phyloP scores from a whole-genome alignment of 2,888 invertebrate species.

The Sesia apiformis region DNA sequence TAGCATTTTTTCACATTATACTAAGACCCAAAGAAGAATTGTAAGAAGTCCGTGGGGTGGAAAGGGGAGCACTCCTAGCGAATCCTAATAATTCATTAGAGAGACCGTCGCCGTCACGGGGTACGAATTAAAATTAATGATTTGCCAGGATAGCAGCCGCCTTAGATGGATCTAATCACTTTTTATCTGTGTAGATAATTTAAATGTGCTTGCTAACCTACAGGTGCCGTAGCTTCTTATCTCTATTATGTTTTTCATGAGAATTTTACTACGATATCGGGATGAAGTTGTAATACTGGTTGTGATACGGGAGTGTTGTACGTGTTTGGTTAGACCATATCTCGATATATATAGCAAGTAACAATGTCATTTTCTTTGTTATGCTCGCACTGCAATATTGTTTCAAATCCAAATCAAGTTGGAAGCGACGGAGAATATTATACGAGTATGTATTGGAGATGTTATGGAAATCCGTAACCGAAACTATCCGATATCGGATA shows the following conservation, averaged over 20 bases:
- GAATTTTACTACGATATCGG: no score
- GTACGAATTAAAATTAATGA: conserved; percentile 74
- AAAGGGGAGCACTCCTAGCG: conserved; percentile 48
- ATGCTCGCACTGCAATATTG: no score
- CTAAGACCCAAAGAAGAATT: conserved; percentile 66
- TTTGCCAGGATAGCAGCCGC: conserved; percentile 59
- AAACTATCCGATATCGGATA: no score
- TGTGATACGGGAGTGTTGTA: no score
- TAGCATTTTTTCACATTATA: conserved; percentile 72
- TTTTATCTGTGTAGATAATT: conserved; percentile 61
- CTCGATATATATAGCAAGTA: no score
- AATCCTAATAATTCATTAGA: conserved; percentile 74
- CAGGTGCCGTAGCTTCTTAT: conserved; percentile 54
- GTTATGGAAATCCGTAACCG: no score
- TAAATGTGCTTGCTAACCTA: conserved; percentile 40
- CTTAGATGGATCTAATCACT: conserved; percentile 54
- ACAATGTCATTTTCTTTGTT: no score
- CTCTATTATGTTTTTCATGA: conserved; percentile 26
- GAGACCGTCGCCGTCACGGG: conserved; percentile 55
- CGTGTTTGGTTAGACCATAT: no score
- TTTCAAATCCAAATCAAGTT: no score
- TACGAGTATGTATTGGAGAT: no score
- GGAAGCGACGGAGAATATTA: no score
- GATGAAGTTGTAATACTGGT: no score
- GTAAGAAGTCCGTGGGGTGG: conserved; percentile 44